phyloP scores from a whole-genome alignment of 2,888 invertebrate species.

The Nemurella pictetii region DNA sequence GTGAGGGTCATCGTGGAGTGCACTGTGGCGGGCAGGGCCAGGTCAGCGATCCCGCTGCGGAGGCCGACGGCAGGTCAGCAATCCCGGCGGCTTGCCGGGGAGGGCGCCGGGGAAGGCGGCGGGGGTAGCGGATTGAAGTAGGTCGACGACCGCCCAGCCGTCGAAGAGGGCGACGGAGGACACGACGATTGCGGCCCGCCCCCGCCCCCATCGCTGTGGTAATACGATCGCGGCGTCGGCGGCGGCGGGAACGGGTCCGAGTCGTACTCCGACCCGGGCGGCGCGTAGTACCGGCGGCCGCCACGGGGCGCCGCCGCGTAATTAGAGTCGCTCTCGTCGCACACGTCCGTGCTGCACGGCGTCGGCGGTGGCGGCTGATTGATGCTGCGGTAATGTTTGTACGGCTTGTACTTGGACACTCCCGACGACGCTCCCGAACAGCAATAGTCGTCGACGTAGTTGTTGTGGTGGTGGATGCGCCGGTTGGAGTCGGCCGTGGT shows the following conservation, averaged over 20 bases:
- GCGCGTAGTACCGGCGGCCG: slow-evolving; percentile 37
- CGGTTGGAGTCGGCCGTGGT: slow-evolving; percentile 66
- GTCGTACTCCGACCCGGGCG: slow-evolving; percentile 60
- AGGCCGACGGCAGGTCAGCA: slow-evolving; percentile 38
- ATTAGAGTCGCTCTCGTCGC: slow-evolving; percentile 83
- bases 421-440: slow-evolving; percentile 54
- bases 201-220: slow-evolving; percentile 68
- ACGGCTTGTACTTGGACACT: slow-evolving; percentile 68
- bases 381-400: slow-evolving; percentile 73
- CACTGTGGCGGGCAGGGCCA: no score
- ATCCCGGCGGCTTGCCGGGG: slow-evolving; percentile 39
- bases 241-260: slow-evolving; percentile 75
- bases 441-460: slow-evolving; percentile 39
- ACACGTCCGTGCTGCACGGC: slow-evolving; percentile 92
- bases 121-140: slow-evolving; percentile 82
- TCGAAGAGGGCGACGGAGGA: slow-evolving; percentile 66
- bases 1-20: no score
- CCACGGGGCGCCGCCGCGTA: slow-evolving; percentile 55
- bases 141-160: slow-evolving; percentile 66
- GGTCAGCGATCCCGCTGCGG: no score
- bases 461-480: slow-evolving; percentile 44
- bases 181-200: slow-evolving; percentile 61
- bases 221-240: slow-evolving; percentile 74
- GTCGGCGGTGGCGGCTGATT: slow-evolving; percentile 91
- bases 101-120: slow-evolving; percentile 80